Evolutionary conservation across 2,888 invertebrate genomes (phyloP), one percentile per base, ranked within the genome.

Genomic region (Imbricaverruca yamaguchii): DNA sequence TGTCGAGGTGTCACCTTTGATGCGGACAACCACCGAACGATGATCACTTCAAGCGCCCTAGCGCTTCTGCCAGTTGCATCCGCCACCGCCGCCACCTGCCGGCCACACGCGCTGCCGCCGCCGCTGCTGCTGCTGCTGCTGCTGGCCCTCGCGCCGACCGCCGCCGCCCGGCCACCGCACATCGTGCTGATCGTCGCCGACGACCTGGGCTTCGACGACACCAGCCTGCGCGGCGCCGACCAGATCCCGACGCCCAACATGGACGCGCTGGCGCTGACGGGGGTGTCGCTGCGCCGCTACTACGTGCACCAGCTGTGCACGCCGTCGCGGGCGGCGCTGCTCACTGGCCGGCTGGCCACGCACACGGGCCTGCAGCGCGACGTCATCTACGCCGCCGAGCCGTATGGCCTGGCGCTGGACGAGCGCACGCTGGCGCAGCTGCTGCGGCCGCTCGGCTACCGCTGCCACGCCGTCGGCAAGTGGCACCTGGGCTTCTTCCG

Each of bases 141-240:
- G 39, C 39, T 39, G 39, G 39, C 39, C 39, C 39, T 39, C 39
- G 39, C 39, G 39, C 39, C 39, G 39, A 3, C 39, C 1, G 39
- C 39, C 39, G 39, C 39, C 39, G 23, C 9, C 23, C 67, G 25
- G 67, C 53, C 69, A 56, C 94, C 94, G 7, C 90, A 96, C 86
- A 93, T 96, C 81, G 90, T 96, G 83, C 91, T 94, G 84, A 94
- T 96, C 84, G 86, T 96, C 80, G 95, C 95, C 1, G 96, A 96
- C 88, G 95, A 96, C 89, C 89, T 95, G 91, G 95, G 96, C 12
- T 96, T 93, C 91, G 95, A 96, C 86, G 96, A 96, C 88, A 93
- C 96, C 2, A 93, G 95, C 21, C 96, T 95, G 88, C 96, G 94
- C 86, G 96, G 96, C 0, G 94, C 94, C 0, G 90, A 92, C n/a